These are phyloP conservation scores for Dreissena rostriformis DNA, from an alignment of 1,140 invertebrate species.

Conservation along the genomic window DNA sequence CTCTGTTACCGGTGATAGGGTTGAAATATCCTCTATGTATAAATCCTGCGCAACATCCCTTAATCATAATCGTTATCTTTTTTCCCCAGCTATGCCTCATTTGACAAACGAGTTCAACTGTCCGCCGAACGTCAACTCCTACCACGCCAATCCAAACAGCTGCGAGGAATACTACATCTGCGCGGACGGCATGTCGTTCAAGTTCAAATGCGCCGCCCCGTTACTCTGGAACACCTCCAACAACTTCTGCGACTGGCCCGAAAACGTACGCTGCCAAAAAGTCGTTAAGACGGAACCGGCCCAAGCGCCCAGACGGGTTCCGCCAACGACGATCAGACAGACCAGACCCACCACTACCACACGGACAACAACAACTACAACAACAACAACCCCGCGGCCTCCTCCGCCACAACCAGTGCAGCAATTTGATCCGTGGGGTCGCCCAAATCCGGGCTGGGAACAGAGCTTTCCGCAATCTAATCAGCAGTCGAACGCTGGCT, in stretches of 20 bases:
- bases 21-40: no score
- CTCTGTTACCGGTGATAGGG: no score
- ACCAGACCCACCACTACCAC: conserved; percentile 20
- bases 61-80: no score
- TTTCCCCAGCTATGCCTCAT: conserved; percentile 38
- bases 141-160: conserved; percentile 8
- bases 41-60: no score
- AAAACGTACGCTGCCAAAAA: conserved; percentile 30
- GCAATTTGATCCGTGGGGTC: conserved; percentile 5
- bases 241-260: conserved; percentile 57
- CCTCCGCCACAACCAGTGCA: neutral
- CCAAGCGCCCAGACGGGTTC: neutral
- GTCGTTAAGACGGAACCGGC: neutral
- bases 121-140: conserved; percentile 39
- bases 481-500: neutral
- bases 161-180: conserved; percentile 51
- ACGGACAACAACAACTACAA: conserved; percentile 1
- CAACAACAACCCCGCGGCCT: neutral
- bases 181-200: conserved; percentile 44
- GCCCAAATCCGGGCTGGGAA: neutral
- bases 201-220: conserved; percentile 41
- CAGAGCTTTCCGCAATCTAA: neutral
- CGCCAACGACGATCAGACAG: neutral
- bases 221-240: conserved; percentile 42
- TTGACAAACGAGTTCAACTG: conserved; percentile 46